Evolutionary conservation across 2,888 invertebrate species (phyloP).

Genomic region (Gymnoscelis rufifasciata): DNA sequence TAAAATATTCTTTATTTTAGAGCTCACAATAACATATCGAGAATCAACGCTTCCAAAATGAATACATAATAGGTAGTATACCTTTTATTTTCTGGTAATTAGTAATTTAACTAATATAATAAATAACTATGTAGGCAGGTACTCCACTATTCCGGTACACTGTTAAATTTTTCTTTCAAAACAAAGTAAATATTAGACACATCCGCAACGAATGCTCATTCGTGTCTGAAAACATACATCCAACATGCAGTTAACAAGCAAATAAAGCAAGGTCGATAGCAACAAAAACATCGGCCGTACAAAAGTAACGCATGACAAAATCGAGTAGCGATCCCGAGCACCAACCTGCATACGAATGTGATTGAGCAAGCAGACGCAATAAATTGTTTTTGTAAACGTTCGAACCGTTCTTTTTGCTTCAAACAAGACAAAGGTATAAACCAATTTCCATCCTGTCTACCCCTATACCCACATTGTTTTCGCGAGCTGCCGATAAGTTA

Average conservation of each 20-base stretch:
- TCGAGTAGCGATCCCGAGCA: constrained; percentile 10
- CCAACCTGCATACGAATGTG: constrained; percentile 19
- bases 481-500: constrained; percentile 49
- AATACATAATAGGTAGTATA: no score
- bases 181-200: no score
- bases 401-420: constrained; percentile 18
- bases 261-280: constrained; percentile 10
- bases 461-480: constrained; percentile 50
- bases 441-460: constrained; percentile 46
- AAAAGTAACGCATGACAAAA: constrained; percentile 19
- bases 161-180: no score
- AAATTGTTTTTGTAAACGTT: constrained; percentile 22
- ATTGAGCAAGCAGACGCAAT: constrained; percentile 16
- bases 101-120: no score
- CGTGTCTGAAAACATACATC: not conserved
- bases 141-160: no score
- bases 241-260: constrained; percentile 4
- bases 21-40: no score
- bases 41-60: no score
- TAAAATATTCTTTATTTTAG: no score
- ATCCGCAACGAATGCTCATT: no score
- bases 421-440: constrained; percentile 56
- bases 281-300: constrained; percentile 9
- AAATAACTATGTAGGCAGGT: no score
- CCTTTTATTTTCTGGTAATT: no score